Conservation (phyloP, 2,888 invertebrate species). For the Aphrophora alni region DNA sequence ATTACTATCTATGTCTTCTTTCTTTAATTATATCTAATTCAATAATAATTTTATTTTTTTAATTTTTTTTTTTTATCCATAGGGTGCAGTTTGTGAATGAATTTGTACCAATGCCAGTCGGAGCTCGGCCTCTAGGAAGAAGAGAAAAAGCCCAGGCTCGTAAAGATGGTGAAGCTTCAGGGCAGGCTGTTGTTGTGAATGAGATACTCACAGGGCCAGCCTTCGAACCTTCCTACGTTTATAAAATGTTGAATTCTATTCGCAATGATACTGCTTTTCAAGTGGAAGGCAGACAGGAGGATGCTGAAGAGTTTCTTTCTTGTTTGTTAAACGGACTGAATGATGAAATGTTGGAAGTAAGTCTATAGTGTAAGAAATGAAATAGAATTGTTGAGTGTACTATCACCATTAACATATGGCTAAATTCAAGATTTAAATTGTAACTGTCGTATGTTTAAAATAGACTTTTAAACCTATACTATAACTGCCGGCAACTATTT, state of each 20-base stretch:
- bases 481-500: too few relatives aligned
- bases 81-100: conserved; percentile 81
- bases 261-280: conserved; percentile 72
- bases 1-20: too few relatives aligned
- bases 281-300: conserved; percentile 92
- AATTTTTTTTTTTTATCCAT: conserved; percentile 29
- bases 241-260: conserved; percentile 81
- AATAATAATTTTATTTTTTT: too few relatives aligned
- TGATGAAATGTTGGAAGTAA: conserved; percentile 89
- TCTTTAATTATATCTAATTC: too few relatives aligned
- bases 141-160: conserved; percentile 56
- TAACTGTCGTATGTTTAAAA: too few relatives aligned
- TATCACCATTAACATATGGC: too few relatives aligned
- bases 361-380: conserved; percentile 29
- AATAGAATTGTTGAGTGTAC: too few relatives aligned
- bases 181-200: conserved; percentile 35
- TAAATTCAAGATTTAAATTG: too few relatives aligned
- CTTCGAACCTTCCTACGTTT: conserved; percentile 88
- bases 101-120: conserved; percentile 71
- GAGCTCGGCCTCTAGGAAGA: conserved; percentile 57
- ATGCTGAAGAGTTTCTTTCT: conserved; percentile 96
- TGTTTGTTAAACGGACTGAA: conserved; percentile 92
- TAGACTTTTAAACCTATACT: too few relatives aligned
- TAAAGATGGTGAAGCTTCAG: conserved; percentile 35
- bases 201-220: conserved; percentile 71